Evolutionary conservation across 2,113 vertebrate genomes (phyloP).

Genomic region (Tyto alba): DNA sequence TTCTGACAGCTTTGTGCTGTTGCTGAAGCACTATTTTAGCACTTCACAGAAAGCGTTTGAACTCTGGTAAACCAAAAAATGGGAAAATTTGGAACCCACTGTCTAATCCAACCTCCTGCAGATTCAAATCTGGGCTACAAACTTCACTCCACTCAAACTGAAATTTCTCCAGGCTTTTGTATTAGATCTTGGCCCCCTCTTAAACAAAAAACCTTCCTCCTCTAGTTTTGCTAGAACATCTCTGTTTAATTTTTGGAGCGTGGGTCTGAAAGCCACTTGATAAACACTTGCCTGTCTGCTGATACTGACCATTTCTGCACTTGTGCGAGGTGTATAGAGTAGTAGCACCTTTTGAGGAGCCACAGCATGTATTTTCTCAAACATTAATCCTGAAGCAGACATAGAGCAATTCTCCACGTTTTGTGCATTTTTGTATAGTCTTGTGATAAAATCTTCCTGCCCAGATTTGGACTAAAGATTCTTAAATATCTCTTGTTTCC

Average conservation of each 20-base stretch:
- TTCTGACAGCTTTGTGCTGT: background rate
- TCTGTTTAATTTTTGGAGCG: background rate
- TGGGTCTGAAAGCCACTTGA: background rate
- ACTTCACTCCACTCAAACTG: background rate
- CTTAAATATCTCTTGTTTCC: conserved; percentile 20
- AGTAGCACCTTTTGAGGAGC: background rate
- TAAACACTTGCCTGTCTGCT: background rate
- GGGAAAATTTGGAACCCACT: background rate
- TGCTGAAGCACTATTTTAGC: background rate
- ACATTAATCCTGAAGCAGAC: background rate
- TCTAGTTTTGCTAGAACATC: background rate
- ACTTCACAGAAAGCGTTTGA: background rate
- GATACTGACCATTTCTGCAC: background rate
- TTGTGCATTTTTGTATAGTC: background rate
- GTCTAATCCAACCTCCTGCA: background rate
- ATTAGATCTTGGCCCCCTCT: background rate
- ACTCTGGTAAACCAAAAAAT: background rate
- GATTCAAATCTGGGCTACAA: background rate
- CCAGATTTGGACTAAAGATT: background rate
- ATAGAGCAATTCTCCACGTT: background rate
- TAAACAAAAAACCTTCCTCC: background rate
- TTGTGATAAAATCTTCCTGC: background rate
- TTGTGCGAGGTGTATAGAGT: background rate
- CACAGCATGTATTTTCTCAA: background rate
- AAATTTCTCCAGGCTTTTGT: background rate